Base-by-base conservation (phyloP, 30 jellyfish, hydroid and myxozoan species). In the Aurelia sp. region DNA sequence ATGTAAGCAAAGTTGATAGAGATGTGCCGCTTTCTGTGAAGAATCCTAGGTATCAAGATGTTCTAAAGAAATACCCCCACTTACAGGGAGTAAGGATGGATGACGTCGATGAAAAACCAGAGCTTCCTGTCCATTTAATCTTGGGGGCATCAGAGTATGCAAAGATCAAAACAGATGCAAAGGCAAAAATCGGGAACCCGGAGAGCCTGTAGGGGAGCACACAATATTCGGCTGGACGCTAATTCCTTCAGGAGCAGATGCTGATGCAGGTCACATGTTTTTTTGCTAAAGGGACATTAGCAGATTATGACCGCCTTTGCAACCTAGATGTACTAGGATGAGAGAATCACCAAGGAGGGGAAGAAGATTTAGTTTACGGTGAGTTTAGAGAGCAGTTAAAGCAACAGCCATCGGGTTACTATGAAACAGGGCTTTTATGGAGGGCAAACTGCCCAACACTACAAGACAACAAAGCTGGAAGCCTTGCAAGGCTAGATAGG, bases 371-470 rank as follows among this genome's bases (percentile, higher is more conserved):
- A 21, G 31, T 59, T 6, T 19, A 15, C 11, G 48, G 77, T 10
- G 74, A 41, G 68, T n/a, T 59, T 59, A 11, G 11, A 6, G 68
- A 59, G 68, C 68, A 59, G 6, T 59, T 59, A 59, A 30, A 59
- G 68, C 68, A 59, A 30, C 7, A 59, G 13, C 44, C 79, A 3
- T 81, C 71, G 69, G 97, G 90, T 65, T 72, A 76, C 71, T 79
- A 17, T 69, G 97, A 89, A 67, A 89, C 93, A 19, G 90, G 90
- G 6, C 62, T 89, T 12, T 41, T 74, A 51, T 81, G 97, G 97
- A 81, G 80, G 44, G 86, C 58, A 67, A 57, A 66, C 44, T 55
- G 78, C 41, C 84, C 87, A 19, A 67, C 73, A 4, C 40, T 78
- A 51, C 79, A 64, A 66, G 88, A 40, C 84, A 80, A 81, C 71